Percentiles rank a stretch among this genome's conserved stretches.
These are phyloP conservation scores for Octodon degus DNA, from an alignment of 2,113 vertebrate species.

Conservation along the genomic window DNA sequence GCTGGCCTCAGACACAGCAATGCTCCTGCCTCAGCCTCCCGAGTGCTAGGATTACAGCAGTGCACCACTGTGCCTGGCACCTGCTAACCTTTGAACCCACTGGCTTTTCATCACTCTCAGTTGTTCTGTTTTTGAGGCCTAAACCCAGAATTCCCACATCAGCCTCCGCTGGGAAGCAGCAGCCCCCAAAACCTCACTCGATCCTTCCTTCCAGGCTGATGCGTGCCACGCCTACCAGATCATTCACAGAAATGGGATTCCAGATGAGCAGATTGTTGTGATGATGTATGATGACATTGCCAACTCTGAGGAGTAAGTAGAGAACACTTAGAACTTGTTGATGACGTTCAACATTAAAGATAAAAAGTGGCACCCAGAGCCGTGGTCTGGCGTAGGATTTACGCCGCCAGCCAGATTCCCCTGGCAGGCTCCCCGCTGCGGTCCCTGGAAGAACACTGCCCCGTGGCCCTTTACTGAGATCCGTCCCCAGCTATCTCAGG, in stretches of 20 bases:
- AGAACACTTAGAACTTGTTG: background rate
- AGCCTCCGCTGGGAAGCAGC: background rate
- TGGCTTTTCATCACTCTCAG: background rate
- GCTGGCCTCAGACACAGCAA: background rate
- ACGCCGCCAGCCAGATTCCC: no score
- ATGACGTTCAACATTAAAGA: rapidly evolving
- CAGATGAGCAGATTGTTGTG: conserved; percentile 97
- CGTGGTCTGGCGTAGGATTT: rapidly evolving
- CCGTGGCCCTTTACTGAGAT: background rate
- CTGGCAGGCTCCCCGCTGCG: background rate
- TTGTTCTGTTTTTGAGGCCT: background rate
- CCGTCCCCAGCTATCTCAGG: no score
- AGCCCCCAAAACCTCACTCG: background rate
- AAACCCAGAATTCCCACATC: background rate
- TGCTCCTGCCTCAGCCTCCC: background rate
- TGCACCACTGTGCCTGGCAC: background rate
- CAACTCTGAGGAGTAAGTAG: conserved; percentile 90
- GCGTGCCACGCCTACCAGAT: conserved; percentile 98
- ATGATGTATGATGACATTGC: conserved; percentile 99
- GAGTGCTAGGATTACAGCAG: background rate
- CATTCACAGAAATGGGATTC: conserved; percentile 94
- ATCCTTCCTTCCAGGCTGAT: conserved; percentile 90
- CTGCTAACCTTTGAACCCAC: background rate
- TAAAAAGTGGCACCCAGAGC: background rate
- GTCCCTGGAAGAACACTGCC: rapidly evolving